Conservation (phyloP, 2,797 vertebrate species). For the Tolypeutes matacus region DNA sequence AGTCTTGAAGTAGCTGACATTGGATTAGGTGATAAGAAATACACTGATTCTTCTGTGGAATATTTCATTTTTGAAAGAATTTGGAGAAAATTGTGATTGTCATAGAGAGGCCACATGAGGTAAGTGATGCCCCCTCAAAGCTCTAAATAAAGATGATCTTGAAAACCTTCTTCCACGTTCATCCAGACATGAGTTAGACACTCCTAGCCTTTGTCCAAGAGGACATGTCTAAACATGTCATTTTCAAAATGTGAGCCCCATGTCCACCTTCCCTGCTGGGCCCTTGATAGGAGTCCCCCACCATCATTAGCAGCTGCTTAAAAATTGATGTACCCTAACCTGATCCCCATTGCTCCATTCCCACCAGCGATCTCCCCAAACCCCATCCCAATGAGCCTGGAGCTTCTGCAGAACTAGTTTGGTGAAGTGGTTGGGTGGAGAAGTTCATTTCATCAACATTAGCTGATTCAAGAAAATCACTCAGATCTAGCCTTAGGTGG, state of each 20-base stretch:
- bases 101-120: not conserved
- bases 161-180: not conserved
- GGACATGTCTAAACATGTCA: not conserved
- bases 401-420: slow-evolving; percentile 63
- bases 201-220: not conserved
- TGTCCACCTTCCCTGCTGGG: not conserved
- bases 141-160: not conserved
- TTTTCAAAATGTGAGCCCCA: slow-evolving; percentile 1
- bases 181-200: not conserved
- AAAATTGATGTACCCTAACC: not conserved
- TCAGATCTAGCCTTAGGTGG: not conserved
- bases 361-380: not conserved
- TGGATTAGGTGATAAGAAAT: slow-evolving; percentile 70
- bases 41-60: slow-evolving; percentile 78
- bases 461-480: slow-evolving; percentile 45
- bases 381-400: not conserved
- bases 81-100: not conserved
- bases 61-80: slow-evolving; percentile 73
- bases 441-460: not conserved
- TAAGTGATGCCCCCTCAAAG: not conserved
- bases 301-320: not conserved
- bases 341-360: not conserved
- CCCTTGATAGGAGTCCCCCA: not conserved
- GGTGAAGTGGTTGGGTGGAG: slow-evolving; percentile 50
- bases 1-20: not conserved